A percentile compares a stretch with the other conserved stretches of the same genome.
Conservation (phyloP, 2,797 vertebrate genomes). For the Alcedo atthis region DNA sequence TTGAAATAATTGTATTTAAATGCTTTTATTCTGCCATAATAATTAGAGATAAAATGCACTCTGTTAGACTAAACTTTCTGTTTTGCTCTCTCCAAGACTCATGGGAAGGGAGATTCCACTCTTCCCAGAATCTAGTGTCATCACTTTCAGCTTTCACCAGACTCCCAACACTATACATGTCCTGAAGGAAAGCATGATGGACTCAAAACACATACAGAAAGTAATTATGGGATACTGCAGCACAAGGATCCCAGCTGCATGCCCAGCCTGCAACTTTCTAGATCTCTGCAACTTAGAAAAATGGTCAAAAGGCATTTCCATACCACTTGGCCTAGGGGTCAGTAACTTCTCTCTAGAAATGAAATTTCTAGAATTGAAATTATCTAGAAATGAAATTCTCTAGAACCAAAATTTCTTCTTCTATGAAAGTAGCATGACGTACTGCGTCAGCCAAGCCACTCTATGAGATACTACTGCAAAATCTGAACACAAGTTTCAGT, state of each 20-base stretch:
- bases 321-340: neutral
- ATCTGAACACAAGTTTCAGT: neutral
- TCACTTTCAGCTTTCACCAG: neutral
- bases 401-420: neutral
- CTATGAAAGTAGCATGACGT: neutral
- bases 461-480: neutral
- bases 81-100: neutral
- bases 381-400: too few relatives aligned
- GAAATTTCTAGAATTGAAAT: too few relatives aligned
- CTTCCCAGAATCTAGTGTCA: neutral
- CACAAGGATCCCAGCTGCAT: neutral
- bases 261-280: neutral
- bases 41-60: neutral
- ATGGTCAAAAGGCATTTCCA: neutral
- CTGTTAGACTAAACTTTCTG: neutral
- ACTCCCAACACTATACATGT: neutral
- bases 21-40: neutral
- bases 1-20: neutral
- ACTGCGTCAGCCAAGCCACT: neutral
- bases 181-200: neutral
- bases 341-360: neutral
- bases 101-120: neutral
- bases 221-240: neutral
- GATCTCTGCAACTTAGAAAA: neutral
- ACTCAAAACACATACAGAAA: neutral